Conservation (phyloP, 2,113 vertebrate genomes). For the Anguilla rostrata region DNA sequence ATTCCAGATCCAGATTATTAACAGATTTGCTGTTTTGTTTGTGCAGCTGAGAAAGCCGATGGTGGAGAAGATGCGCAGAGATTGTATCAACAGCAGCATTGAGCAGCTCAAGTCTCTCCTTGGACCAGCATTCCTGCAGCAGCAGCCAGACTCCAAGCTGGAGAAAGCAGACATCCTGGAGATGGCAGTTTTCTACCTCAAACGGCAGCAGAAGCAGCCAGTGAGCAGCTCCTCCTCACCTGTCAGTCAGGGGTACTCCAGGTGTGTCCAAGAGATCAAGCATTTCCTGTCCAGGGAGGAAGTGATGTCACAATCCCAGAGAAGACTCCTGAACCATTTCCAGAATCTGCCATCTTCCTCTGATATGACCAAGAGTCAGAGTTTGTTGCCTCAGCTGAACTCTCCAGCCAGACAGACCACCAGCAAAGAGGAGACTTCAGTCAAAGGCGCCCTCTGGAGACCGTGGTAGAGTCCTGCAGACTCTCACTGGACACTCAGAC, state of each 20-base stretch:
- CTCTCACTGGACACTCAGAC: conserved; percentile 1
- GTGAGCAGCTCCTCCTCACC: conserved; percentile 15
- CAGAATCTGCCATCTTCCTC: conserved; percentile 36
- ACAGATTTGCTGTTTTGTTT: conserved; percentile 17
- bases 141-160: conserved; percentile 64
- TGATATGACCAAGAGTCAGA: conserved; percentile 29
- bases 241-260: conserved; percentile 44
- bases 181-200: conserved; percentile 52
- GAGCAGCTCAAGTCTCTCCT: conserved; percentile 62
- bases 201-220: conserved; percentile 49
- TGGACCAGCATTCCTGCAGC: conserved; percentile 56
- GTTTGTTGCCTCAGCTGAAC: conserved; percentile 11
- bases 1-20: conserved; percentile 20
- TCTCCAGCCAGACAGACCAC: conserved; percentile 37
- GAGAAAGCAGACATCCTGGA: conserved; percentile 67
- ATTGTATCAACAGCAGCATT: conserved; percentile 50
- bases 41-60: conserved; percentile 44
- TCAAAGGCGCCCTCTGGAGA: conserved; percentile 56
- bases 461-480: conserved; percentile 51
- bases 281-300: conserved; percentile 43
- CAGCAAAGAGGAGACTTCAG: conserved; percentile 50
- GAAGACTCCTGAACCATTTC: conserved; percentile 38
- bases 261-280: conserved; percentile 38
- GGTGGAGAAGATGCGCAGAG: conserved; percentile 47
- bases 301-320: conserved; percentile 28